A percentile compares a stretch with the other conserved stretches of the same genome.
These are phyloP conservation scores for Oasisia sp. DNA, from an alignment of 2,888 invertebrate genomes.

Conservation along the genomic window DNA sequence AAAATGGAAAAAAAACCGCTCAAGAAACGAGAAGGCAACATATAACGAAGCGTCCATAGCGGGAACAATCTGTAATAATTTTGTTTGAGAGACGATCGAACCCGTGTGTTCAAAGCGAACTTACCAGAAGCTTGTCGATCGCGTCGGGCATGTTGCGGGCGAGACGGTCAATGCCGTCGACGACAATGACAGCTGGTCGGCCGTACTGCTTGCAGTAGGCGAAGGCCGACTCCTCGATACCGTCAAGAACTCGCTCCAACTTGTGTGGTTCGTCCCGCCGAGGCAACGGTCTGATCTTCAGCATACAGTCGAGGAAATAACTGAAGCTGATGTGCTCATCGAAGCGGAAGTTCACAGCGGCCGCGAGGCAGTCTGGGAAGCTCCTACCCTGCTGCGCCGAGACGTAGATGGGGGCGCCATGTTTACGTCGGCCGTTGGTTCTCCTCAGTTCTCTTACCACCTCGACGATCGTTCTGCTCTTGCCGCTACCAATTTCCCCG, in stretches of 20 bases:
- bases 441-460: conserved; percentile 35
- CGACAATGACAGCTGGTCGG: conserved; percentile 42
- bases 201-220: conserved; percentile 31
- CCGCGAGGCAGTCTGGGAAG: conserved; percentile 42
- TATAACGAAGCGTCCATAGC: too few species aligned
- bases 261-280: conserved; percentile 34
- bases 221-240: conserved; percentile 41
- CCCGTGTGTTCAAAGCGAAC: neutral
- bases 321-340: conserved; percentile 44
- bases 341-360: conserved; percentile 39
- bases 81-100: too few species aligned
- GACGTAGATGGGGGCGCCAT: conserved; percentile 43
- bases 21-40: too few species aligned
- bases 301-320: conserved; percentile 39
- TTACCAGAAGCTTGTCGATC: conserved; percentile 25
- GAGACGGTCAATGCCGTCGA: conserved; percentile 39
- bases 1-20: too few species aligned
- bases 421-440: conserved; percentile 1
- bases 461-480: conserved; percentile 40
- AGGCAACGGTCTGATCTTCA: conserved; percentile 40
- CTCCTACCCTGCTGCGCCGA: conserved; percentile 37
- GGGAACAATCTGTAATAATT: too few species aligned
- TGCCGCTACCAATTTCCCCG: conserved; percentile 42
- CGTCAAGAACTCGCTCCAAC: conserved; percentile 39
- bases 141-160: conserved; percentile 32